Conservation (phyloP, 2,797 vertebrate genomes). For the Hapalemur alaotrensis region DNA sequence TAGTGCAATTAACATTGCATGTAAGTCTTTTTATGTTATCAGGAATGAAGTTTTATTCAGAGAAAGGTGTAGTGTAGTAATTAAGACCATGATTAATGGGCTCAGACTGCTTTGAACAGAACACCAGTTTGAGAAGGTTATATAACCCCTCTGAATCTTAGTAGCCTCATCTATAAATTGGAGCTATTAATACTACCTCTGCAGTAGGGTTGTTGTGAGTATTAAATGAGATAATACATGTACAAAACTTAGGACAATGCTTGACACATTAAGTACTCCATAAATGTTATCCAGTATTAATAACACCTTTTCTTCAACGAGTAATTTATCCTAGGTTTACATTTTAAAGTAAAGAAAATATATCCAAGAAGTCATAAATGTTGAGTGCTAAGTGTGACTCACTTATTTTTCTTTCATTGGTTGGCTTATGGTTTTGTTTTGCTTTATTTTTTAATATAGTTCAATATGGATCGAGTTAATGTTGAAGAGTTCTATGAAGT, state of each 20-base stretch:
- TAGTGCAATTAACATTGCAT: background rate
- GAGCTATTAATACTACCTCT: background rate
- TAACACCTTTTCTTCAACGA: background rate
- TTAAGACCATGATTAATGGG: background rate
- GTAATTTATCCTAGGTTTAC: background rate
- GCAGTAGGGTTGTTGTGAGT: background rate
- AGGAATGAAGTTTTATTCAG: background rate
- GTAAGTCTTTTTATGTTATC: background rate
- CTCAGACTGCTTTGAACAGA: background rate
- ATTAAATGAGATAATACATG: background rate
- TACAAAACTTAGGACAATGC: background rate
- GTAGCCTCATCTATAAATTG: background rate
- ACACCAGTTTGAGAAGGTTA: background rate
- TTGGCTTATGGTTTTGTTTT: background rate
- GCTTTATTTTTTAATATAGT: slow-evolving; percentile 84
- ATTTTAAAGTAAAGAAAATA: slow-evolving; percentile 3
- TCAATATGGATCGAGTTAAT: slow-evolving; percentile 92
- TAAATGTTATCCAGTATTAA: background rate
- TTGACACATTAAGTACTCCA: background rate
- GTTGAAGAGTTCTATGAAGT: slow-evolving; percentile 97
- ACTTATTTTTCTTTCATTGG: background rate
- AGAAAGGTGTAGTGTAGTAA: background rate
- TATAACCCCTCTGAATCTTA: background rate
- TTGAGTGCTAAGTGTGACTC: background rate
- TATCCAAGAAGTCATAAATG: background rate